These are phyloP conservation scores for Latrodectus hesperus DNA, from an alignment of 2,888 invertebrate species.

Conservation along the genomic window DNA sequence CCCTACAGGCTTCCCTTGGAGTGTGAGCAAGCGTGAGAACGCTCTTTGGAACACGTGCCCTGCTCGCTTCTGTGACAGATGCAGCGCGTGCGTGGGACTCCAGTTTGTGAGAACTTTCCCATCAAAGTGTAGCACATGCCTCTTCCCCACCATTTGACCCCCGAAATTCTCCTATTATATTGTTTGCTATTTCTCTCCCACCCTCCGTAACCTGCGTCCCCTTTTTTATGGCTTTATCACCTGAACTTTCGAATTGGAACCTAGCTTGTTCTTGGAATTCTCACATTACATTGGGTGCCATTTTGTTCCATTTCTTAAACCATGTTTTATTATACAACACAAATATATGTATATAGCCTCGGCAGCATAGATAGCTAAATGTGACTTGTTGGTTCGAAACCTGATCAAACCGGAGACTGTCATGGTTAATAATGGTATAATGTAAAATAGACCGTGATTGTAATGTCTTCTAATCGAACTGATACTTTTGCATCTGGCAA, in stretches of 20 bases:
- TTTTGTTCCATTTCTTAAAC: background rate
- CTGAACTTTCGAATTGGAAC: background rate
- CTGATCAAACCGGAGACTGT: too few relatives aligned
- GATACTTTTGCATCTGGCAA: too few relatives aligned
- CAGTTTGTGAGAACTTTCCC: slow-evolving; percentile 44
- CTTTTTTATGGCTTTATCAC: background rate
- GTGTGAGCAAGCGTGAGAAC: slow-evolving; percentile 44
- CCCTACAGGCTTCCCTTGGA: background rate
- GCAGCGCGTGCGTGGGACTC: slow-evolving; percentile 60
- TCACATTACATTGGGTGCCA: too few relatives aligned
- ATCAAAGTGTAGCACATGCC: slow-evolving; percentile 11
- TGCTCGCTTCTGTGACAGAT: slow-evolving; percentile 51
- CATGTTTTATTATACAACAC: too few relatives aligned
- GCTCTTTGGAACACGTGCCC: slow-evolving; percentile 45
- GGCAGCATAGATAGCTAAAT: background rate
- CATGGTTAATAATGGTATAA: background rate
- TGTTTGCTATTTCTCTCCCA: slow-evolving; percentile 4
- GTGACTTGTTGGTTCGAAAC: background rate
- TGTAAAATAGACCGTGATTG: too few relatives aligned
- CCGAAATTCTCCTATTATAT: slow-evolving; percentile 1
- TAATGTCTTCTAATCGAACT: too few relatives aligned
- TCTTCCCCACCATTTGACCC: background rate
- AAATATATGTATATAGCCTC: background rate
- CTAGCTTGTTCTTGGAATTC: background rate
- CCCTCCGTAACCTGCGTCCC: background rate